A percentile compares a stretch with the other conserved stretches of the same genome.
Conservation (phyloP, 1,140 invertebrate genomes). For the Procambarus clarkii region DNA sequence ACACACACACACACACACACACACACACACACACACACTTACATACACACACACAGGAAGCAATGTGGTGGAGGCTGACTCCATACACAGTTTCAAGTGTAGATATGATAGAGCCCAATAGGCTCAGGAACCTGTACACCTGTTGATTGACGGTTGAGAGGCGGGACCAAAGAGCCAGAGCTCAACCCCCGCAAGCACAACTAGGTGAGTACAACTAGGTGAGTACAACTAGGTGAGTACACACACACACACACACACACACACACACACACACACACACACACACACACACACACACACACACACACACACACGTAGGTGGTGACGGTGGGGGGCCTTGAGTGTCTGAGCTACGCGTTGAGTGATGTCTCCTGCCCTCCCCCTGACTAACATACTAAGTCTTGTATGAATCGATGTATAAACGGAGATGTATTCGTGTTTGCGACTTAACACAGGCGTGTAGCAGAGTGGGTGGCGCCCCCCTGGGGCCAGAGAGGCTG, state of each 20-base stretch:
- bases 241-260: constrained; percentile 21
- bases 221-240: not conserved
- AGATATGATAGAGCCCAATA: too few species aligned
- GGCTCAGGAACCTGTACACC: too few species aligned
- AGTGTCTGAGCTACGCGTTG: not conserved
- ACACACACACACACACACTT: constrained; percentile 31
- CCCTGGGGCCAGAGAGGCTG: too few species aligned
- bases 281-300: constrained; percentile 26
- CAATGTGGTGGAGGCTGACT: too few species aligned
- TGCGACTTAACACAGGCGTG: not conserved
- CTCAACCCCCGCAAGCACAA: too few species aligned
- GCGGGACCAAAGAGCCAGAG: too few species aligned
- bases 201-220: too few species aligned
- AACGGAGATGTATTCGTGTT: not conserved
- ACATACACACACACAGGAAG: too few species aligned
- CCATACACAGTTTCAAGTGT: too few species aligned
- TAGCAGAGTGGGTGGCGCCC: not conserved
- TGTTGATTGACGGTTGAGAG: too few species aligned
- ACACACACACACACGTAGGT: not conserved
- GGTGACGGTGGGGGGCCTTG: not conserved
- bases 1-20: constrained; percentile 25
- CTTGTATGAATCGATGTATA: not conserved
- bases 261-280: constrained; percentile 35
- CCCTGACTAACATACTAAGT: not conserved
- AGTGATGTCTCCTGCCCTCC: not conserved